Conservation (phyloP, 2,113 vertebrate genomes). For the Gobiocypris rarus region DNA sequence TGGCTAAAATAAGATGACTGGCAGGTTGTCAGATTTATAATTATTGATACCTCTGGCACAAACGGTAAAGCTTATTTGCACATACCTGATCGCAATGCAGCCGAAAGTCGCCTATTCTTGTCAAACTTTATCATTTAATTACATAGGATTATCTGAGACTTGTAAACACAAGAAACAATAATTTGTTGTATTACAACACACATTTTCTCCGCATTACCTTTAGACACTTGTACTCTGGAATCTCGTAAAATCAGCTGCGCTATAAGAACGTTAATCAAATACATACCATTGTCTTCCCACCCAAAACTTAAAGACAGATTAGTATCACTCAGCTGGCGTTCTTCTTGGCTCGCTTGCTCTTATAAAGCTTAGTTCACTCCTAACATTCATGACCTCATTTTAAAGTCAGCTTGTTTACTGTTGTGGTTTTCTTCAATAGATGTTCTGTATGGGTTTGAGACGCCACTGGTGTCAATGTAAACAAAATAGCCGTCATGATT, state of each 20-base stretch:
- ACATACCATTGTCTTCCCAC: constrained; percentile 2
- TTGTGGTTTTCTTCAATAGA: constrained; percentile 14
- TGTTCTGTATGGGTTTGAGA: background rate
- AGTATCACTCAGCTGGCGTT: background rate
- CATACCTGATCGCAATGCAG: background rate
- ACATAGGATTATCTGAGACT: background rate
- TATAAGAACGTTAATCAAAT: constrained; percentile 21
- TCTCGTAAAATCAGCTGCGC: constrained; percentile 1
- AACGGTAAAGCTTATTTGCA: background rate
- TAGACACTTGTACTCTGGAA: constrained; percentile 1
- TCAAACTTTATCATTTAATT: background rate
- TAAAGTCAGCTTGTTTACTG: background rate
- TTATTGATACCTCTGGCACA: background rate
- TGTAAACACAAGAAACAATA: background rate
- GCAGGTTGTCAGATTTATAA: constrained; percentile 4
- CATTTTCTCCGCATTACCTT: background rate
- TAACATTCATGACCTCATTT: constrained; percentile 16
- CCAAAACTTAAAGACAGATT: constrained; percentile 18
- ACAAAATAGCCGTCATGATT: background rate
- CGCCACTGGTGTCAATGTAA: background rate
- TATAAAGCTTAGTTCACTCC: background rate
- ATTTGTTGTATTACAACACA: background rate
- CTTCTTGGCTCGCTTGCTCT: background rate
- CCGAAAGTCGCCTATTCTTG: background rate
- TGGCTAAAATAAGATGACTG: background rate